Conservation (phyloP, 1,140 invertebrate species). For the Copidosoma floridanum region DNA sequence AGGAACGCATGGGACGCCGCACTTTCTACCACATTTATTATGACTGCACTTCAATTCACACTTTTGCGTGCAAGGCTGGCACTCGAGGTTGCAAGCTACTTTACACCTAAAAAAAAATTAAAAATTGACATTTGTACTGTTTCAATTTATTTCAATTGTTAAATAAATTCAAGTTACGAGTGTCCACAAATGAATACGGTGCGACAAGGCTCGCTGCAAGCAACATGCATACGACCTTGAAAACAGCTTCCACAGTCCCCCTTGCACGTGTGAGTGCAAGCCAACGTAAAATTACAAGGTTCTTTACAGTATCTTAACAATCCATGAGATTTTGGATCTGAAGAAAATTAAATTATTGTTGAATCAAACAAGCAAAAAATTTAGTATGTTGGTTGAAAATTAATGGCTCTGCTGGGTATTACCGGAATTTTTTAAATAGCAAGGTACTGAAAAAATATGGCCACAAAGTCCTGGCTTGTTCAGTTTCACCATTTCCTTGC, state of each 20-base stretch:
- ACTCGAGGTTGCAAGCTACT: constrained; percentile 60
- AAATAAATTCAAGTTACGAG: background rate
- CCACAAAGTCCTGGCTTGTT: background rate
- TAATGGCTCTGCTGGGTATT: background rate
- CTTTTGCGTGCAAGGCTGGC: constrained; percentile 62
- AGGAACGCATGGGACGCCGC: constrained; percentile 57
- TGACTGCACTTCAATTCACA: constrained; percentile 64
- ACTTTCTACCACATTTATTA: constrained; percentile 59
- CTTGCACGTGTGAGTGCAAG: background rate
- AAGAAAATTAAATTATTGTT: background rate
- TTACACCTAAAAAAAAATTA: constrained; percentile 58
- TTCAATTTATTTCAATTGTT: background rate
- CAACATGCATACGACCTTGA: constrained; percentile 1
- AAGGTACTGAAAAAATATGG: background rate
- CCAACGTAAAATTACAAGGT: background rate
- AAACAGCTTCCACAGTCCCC: background rate
- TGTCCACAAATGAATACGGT: background rate
- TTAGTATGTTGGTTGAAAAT: background rate
- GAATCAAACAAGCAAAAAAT: background rate
- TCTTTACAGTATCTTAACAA: background rate
- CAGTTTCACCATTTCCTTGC: background rate
- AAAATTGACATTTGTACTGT: background rate
- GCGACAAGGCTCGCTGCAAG: background rate
- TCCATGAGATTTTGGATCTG: background rate
- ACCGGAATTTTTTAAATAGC: background rate